Evolutionary conservation across 2,113 vertebrate species (phyloP), one percentile per base, ranked within the genome.

Genomic region (Myotis brandtii): DNA sequence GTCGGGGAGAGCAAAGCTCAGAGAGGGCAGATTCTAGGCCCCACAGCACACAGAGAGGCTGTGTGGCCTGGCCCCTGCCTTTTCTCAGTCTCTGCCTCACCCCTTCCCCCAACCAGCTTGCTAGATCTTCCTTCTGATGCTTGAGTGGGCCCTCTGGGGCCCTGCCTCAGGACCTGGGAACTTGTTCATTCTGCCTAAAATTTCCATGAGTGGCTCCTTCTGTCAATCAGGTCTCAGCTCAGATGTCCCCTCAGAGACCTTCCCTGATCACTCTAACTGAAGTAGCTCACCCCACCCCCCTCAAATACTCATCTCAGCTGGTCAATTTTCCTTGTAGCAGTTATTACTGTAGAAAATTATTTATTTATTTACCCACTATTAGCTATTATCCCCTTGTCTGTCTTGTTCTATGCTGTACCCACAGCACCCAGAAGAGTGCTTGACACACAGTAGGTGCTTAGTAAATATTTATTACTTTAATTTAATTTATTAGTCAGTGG

Each of bases 331-430:
- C 66, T 30, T 52, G 20, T 46, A 52, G 18, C 17, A 40, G 0
- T 80, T 46, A 54, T 75, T 23, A 46, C n/a, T 32, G 4, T 81
- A 9, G 48, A 80, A 46, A 54, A 14, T 37, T 89, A 80, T 73
- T 80, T 95, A 81, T 93, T 84, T 93, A 64, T 77, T 88, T 82
- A 11, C 67, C 67, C 85, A 18, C 52, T 77, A 18, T 40, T 43
- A 7, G 37, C 40, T 76, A 2, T 88, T 54, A 18, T 32, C 17
- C 20, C 66, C 0, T 27, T 76, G 48, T 48, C 30, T 67, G 40
- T 88, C 66, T 54, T 73, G 27, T 77, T 64, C 46, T 73, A 62
- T 64, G 66, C 52, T 81, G 12, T 18, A 10, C 10, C 40, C 66
- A 34, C 50, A 70, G 52, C 48, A 46, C 25, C 64, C 48, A 48